Evolutionary conservation across 2,888 invertebrate species (phyloP).

Genomic region (Drosophila fulvimacula): DNA sequence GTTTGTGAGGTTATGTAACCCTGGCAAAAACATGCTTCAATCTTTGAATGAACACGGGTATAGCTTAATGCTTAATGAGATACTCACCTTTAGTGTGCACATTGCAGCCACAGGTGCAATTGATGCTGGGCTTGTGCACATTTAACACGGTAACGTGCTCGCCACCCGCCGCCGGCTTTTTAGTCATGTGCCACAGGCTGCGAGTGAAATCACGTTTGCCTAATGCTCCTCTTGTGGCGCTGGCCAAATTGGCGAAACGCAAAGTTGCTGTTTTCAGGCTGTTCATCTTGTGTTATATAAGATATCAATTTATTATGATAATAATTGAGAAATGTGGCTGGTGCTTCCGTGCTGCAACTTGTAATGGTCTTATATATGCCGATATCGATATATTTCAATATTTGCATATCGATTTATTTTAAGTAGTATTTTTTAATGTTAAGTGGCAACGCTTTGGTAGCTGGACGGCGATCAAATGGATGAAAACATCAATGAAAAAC

Average conservation of each 20-base stretch:
- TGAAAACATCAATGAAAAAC: conserved; percentile 44
- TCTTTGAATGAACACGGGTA: background rate
- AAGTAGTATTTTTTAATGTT: background rate
- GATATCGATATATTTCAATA: conserved; percentile 12
- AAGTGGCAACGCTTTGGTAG: conserved; percentile 10
- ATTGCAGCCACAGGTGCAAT: conserved; percentile 90
- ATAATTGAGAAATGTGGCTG: conserved; percentile 58
- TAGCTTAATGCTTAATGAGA: background rate
- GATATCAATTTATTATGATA: conserved; percentile 23
- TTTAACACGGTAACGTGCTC: conserved; percentile 83
- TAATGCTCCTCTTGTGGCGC: conserved; percentile 68
- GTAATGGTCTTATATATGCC: conserved; percentile 13
- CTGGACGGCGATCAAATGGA: conserved; percentile 20
- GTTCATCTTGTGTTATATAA: conserved; percentile 88
- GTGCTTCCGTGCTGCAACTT: conserved; percentile 52
- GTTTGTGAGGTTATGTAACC: conserved; percentile 81
- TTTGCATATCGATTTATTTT: conserved; percentile 8
- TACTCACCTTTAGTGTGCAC: conserved; percentile 90
- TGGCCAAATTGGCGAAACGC: conserved; percentile 84
- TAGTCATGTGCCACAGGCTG: conserved; percentile 91
- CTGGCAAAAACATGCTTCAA: conserved; percentile 4
- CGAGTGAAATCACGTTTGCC: conserved; percentile 88
- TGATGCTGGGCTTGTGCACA: conserved; percentile 87
- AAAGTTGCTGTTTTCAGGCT: conserved; percentile 88
- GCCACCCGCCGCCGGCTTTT: conserved; percentile 78